Conservation (phyloP, 2,888 invertebrate genomes). For the Cantharis rustica region DNA sequence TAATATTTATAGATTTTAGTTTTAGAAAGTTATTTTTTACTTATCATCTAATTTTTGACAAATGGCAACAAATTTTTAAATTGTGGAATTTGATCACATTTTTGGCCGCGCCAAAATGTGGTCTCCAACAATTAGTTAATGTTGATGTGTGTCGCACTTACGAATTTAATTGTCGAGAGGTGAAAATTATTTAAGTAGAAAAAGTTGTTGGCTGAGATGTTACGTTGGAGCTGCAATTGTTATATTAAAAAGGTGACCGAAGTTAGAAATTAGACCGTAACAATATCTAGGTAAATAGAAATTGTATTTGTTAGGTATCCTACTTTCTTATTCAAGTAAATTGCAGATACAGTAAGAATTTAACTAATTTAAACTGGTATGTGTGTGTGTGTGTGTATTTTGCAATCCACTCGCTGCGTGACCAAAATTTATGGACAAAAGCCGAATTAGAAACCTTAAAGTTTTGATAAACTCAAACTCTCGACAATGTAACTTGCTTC, state of each 20-base stretch:
- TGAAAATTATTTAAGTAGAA: neutral
- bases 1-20: neutral
- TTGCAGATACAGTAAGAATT: constrained; percentile 1
- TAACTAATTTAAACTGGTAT: constrained; percentile 1
- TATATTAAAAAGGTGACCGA: constrained; percentile 5
- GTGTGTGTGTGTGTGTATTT: neutral
- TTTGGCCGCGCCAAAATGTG: neutral
- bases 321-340: constrained; percentile 13
- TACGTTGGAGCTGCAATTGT: neutral
- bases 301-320: constrained; percentile 12
- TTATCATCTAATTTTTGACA: neutral
- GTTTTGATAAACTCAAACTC: neutral
- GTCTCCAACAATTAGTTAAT: neutral
- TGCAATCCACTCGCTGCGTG: neutral
- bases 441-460: neutral
- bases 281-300: constrained; percentile 10
- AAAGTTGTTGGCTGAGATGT: neutral
- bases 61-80: neutral
- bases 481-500: neutral
- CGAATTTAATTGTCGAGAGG: neutral
- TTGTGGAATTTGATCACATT: neutral
- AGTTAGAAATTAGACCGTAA: constrained; percentile 20
- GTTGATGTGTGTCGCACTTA: neutral
- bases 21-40: neutral
- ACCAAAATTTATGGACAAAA: neutral